These are phyloP conservation scores for Elgaria multicarinata DNA, from an alignment of 2,113 vertebrate genomes.

Conservation along the genomic window DNA sequence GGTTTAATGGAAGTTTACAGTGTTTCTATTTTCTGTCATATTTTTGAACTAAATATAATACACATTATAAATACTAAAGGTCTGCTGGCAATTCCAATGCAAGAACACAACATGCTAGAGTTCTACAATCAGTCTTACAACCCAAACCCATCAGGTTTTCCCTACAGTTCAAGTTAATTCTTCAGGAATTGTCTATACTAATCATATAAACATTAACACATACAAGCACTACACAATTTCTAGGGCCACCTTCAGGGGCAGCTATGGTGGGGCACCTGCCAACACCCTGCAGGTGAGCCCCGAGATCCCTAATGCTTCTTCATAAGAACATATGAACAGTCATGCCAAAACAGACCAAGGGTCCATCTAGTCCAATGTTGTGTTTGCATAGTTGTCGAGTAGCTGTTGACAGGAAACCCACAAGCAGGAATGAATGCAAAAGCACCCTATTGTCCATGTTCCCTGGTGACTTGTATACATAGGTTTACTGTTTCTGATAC, in stretches of 20 bases:
- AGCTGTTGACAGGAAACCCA: too few relatives aligned
- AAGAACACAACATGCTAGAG: not conserved
- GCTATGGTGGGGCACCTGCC: not conserved
- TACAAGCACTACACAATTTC: not conserved
- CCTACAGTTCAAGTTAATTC: not conserved
- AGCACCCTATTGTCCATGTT: too few relatives aligned
- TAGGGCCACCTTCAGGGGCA: not conserved
- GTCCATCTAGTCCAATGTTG: too few relatives aligned
- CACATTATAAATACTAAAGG: not conserved
- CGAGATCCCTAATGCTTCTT: not conserved
- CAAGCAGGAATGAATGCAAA: too few relatives aligned
- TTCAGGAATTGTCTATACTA: not conserved
- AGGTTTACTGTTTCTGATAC: too few relatives aligned
- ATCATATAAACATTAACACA: not conserved
- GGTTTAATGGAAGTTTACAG: not conserved
- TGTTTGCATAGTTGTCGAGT: too few relatives aligned
- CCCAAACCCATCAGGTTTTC: not conserved
- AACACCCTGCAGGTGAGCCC: not conserved
- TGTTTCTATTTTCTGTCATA: not conserved
- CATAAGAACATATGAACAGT: too few relatives aligned
- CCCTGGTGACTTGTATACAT: too few relatives aligned
- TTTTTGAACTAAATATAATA: not conserved
- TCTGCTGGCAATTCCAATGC: not conserved
- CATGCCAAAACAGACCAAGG: too few relatives aligned
- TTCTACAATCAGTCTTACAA: not conserved